Percentiles rank a stretch among this genome's conserved stretches.
These are phyloP conservation scores for Falcunculus frontatus DNA, from an alignment of 2,113 vertebrate species.

Conservation along the genomic window DNA sequence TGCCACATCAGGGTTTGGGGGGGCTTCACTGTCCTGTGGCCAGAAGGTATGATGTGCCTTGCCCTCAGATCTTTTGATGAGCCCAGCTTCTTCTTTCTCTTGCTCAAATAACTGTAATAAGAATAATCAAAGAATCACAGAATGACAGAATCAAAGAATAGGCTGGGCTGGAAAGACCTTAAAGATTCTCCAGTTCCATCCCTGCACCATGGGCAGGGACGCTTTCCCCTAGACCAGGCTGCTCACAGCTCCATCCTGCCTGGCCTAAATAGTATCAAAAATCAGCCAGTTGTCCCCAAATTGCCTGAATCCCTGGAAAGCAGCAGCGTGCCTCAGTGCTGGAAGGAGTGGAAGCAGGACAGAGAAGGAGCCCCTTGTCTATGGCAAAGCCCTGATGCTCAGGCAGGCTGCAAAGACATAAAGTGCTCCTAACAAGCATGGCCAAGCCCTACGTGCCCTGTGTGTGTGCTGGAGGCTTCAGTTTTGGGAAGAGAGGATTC, in stretches of 20 bases:
- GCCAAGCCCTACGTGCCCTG: rapidly evolving
- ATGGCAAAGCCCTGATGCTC: background rate
- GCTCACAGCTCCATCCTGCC: background rate
- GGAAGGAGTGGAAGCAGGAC: background rate
- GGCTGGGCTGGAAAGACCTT: background rate
- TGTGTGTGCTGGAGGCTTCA: background rate
- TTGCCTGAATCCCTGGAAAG: background rate
- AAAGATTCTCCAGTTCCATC: background rate
- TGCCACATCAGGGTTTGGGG: background rate
- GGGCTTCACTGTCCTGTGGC: background rate
- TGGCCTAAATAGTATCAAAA: background rate
- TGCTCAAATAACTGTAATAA: background rate
- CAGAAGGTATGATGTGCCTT: background rate
- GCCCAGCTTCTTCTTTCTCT: background rate
- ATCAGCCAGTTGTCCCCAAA: background rate
- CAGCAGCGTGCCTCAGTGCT: background rate
- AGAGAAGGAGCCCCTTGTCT: background rate
- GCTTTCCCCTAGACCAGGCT: background rate
- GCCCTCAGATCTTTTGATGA: background rate
- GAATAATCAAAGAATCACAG: background rate
- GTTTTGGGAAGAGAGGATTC: background rate
- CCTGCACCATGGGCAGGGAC: rapidly evolving
- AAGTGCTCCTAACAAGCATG: background rate
- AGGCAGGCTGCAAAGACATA: background rate
- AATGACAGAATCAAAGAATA: background rate